Evolutionary conservation across 2,888 invertebrate species (phyloP).

Genomic region (Patella pellucida): DNA sequence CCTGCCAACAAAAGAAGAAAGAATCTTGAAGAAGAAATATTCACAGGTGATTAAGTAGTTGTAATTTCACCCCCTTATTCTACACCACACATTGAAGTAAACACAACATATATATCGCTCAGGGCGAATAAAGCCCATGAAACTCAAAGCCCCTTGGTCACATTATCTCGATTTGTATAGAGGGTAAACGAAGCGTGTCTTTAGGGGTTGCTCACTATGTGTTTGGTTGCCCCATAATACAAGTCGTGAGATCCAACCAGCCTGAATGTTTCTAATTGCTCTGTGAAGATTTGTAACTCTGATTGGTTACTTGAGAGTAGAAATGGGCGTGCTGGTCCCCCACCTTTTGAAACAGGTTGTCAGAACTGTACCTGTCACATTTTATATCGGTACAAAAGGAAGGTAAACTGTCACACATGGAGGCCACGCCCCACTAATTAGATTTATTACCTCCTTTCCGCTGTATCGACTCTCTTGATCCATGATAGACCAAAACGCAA

Average conservation of each 20-base stretch:
- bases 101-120: slow-evolving; percentile 7
- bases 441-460: too few species aligned
- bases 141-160: slow-evolving; percentile 3
- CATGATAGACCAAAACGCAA: too few species aligned
- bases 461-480: too few species aligned
- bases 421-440: too few species aligned
- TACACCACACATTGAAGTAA: neutral
- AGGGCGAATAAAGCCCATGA: slow-evolving; percentile 8
- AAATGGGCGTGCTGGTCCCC: too few species aligned
- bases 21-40: neutral
- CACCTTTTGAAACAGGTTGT: too few species aligned
- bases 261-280: neutral
- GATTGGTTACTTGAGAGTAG: too few species aligned
- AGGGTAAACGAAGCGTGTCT: neutral
- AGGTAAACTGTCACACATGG: too few species aligned
- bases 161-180: neutral
- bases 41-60: slow-evolving; percentile 9
- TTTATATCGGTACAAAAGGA: too few species aligned
- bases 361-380: too few species aligned
- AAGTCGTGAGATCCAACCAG: neutral
- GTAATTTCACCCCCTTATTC: slow-evolving; percentile 9
- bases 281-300: too few species aligned
- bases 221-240: neutral
- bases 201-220: slow-evolving; percentile 1
- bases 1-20: neutral